phyloP scores from a whole-genome alignment of 2,113 vertebrate genomes.

The Aegotheles bennettii region DNA sequence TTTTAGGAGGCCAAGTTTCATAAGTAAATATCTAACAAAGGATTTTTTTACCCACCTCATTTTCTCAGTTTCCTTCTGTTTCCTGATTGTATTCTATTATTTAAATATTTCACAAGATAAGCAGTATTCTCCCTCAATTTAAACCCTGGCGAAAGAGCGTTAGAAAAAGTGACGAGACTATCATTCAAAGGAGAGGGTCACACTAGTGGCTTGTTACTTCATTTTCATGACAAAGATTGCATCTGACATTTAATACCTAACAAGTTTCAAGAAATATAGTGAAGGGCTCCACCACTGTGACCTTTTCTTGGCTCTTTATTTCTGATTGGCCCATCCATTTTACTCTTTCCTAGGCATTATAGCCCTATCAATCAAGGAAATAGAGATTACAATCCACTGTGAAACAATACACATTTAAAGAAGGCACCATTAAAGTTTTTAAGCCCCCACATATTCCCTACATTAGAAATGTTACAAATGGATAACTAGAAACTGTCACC shows the following conservation, averaged over 20 bases:
- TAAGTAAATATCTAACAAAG: not conserved
- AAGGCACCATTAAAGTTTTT: not conserved
- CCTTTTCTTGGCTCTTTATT: constrained; percentile 36
- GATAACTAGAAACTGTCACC: not conserved
- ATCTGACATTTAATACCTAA: constrained; percentile 52
- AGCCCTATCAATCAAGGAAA: constrained; percentile 41
- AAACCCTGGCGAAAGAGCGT: not conserved
- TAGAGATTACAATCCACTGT: not conserved
- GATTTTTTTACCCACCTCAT: not conserved
- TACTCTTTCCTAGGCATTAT: constrained; percentile 2
- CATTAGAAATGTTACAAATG: not conserved
- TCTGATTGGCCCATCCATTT: constrained; percentile 21
- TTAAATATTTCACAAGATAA: constrained; percentile 1
- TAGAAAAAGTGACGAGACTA: constrained; percentile 34
- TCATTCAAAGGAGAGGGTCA: constrained; percentile 29
- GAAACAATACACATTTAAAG: constrained; percentile 10
- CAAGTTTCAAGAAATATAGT: constrained; percentile 36
- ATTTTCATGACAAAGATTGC: constrained; percentile 61
- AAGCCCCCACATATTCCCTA: not conserved
- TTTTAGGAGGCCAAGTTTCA: not conserved
- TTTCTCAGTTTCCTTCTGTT: not conserved
- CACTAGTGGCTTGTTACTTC: constrained; percentile 10
- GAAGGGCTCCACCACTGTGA: constrained; percentile 28
- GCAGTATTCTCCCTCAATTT: not conserved
- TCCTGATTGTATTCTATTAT: not conserved